phyloP scores from a whole-genome alignment of 2,888 invertebrate species.

The Meiosimyza platycephala region DNA sequence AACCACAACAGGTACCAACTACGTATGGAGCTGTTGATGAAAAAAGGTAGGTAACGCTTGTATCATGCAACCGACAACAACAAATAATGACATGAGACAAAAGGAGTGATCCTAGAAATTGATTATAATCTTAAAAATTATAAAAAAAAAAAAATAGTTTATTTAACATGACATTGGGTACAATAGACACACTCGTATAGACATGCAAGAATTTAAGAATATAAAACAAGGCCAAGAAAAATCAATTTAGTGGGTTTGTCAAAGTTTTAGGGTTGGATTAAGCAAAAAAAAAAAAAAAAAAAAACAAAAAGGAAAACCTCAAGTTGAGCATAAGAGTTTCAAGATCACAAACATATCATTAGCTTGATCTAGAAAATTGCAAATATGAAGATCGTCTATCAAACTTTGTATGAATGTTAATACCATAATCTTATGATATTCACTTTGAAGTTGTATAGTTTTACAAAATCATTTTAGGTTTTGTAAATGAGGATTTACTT shows the following conservation, averaged over 20 bases:
- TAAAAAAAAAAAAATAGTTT: neutral
- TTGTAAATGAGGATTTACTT: neutral
- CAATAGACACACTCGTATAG: neutral
- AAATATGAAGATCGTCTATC: conserved; percentile 14
- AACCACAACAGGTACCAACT: neutral
- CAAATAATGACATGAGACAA: conserved; percentile 31
- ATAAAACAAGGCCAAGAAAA: neutral
- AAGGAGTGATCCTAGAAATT: conserved; percentile 51
- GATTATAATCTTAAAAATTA: conserved; percentile 46
- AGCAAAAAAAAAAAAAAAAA: too few species aligned
- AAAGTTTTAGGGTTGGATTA: conserved; percentile 44
- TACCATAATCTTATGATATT: conserved; percentile 27
- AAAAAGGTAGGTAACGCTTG: neutral
- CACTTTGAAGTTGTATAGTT: conserved; percentile 4
- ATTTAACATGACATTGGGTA: neutral
- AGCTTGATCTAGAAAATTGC: conserved; percentile 28
- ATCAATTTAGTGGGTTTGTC: conserved; percentile 47
- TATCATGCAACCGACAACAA: conserved; percentile 3
- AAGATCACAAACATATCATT: conserved; percentile 27
- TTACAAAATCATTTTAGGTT: neutral
- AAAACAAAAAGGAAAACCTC: too few species aligned
- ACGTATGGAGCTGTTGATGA: neutral
- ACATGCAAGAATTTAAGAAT: conserved; percentile 9
- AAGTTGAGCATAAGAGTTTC: neutral
- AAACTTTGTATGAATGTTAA: conserved; percentile 8